A percentile compares a stretch with the other conserved stretches of the same genome.
phyloP scores from a whole-genome alignment of 2,888 invertebrate genomes.

The Pocota personata region DNA sequence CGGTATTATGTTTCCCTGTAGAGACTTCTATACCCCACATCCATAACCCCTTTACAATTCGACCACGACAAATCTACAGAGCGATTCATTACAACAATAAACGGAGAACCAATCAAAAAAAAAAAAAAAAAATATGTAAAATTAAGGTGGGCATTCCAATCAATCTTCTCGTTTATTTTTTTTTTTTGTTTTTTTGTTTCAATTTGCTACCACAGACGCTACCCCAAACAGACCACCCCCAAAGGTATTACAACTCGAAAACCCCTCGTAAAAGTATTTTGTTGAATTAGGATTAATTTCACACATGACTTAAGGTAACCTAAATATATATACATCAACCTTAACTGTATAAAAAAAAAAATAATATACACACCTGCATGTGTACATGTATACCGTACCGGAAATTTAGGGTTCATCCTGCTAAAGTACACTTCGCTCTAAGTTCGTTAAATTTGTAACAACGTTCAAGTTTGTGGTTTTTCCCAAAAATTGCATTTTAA shows the following conservation, averaged over 20 bases:
- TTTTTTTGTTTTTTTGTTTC: background rate
- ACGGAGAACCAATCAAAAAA: too few relatives aligned
- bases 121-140: too few relatives aligned
- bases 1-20: background rate
- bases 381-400: background rate
- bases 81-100: too few relatives aligned
- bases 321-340: background rate
- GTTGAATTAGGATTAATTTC: conserved; percentile 56
- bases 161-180: background rate
- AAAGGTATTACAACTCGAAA: conserved; percentile 18
- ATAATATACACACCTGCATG: background rate
- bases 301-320: conserved; percentile 51
- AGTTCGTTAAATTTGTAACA: background rate
- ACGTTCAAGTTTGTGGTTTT: conserved; percentile 50
- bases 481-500: conserved; percentile 60
- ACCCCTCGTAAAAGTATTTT: conserved; percentile 30
- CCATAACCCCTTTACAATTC: too few relatives aligned
- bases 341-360: background rate
- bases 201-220: background rate
- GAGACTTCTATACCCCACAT: too few relatives aligned
- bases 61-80: too few relatives aligned
- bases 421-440: background rate
- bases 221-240: background rate
- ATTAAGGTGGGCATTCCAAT: background rate
- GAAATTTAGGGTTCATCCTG: conserved; percentile 18